Base-by-base conservation (phyloP, 2,888 invertebrate genomes). In the Tuberolachnus salignus region DNA sequence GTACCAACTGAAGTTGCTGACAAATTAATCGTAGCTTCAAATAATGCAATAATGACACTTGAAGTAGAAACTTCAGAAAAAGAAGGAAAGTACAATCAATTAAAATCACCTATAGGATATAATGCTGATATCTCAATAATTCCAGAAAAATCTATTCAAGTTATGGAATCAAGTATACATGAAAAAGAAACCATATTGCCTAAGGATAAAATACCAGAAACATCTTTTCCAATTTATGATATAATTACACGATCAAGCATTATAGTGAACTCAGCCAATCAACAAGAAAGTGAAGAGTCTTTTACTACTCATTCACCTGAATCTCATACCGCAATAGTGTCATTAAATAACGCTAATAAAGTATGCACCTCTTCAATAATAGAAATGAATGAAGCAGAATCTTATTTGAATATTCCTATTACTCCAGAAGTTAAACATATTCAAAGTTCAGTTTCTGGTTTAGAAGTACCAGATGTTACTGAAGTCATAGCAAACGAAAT, bases 1-100 rank as follows among this genome's bases (percentile, higher is more conserved):
- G 92, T 93, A 1, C 91, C 93, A 0, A 93, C 93, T 2, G 93
- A 93, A 88, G 88, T 89, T 13, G 93, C 93, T 4, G 89, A 88
- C 34, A 87, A 89, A 84, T 88, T 89, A 80, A 85, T 93, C 0
- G 87, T 91, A 46, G 87, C 91, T 14, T 91, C 91, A 82, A 90
- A 89, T 84, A 90, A 91, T 84, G 85, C 91, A 63, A 85, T 89
- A 6, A 83, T 82, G 0, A 91, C 91, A 19, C 88, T 90, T 85
- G 89, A 90, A 84, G 90, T 89, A 82, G 85, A 90, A 83, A 88
- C 90, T 1, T 89, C 91, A 81, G 93, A 93, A 86, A 88, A 89
- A 81, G 92, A 92, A 87, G 91, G 90, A 1, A 86, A 88, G 26
- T 88, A 90, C 81, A 84, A 88, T 23, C 87, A 88, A 1, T 87